These are phyloP conservation scores for Amblyopsis hoosieri DNA, from an alignment of 2,797 vertebrate genomes.

Conservation along the genomic window DNA sequence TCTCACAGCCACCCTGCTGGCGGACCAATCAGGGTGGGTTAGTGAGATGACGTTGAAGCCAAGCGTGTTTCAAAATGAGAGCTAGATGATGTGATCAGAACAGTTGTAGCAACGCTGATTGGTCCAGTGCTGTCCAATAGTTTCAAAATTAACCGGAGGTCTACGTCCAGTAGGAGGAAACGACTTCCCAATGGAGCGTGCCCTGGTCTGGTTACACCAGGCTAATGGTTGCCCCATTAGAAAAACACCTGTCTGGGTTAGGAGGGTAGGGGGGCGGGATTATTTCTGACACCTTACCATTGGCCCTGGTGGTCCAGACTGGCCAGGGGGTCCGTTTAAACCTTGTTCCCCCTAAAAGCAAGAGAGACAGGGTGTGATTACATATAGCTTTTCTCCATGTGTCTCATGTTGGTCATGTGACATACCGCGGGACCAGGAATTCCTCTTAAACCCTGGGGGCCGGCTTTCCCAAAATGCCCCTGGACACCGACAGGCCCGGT, in stretches of 20 bases:
- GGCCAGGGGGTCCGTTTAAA: slow-evolving; percentile 90
- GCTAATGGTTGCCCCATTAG: not conserved
- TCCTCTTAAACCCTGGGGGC: slow-evolving; percentile 89
- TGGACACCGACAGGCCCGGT: slow-evolving; percentile 91
- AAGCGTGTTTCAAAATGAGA: too few species aligned
- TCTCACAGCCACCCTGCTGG: too few species aligned
- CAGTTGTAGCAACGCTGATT: too few species aligned
- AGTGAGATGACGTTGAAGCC: too few species aligned
- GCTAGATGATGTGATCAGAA: too few species aligned
- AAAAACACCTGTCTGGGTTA: not conserved
- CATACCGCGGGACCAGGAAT: slow-evolving; percentile 94
- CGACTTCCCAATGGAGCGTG: too few species aligned
- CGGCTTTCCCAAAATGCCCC: slow-evolving; percentile 88
- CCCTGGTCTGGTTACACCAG: too few species aligned
- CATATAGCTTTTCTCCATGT: not conserved
- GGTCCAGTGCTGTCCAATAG: too few species aligned
- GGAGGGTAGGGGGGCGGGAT: not conserved
- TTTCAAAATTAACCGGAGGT: too few species aligned
- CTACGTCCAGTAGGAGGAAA: too few species aligned
- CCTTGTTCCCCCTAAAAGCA: slow-evolving; percentile 92
- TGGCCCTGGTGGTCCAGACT: slow-evolving; percentile 92
- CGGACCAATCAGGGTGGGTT: too few species aligned
- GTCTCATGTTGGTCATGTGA: slow-evolving; percentile 20
- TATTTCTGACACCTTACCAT: slow-evolving; percentile 79
- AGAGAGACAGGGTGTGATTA: slow-evolving; percentile 17